phyloP scores from a whole-genome alignment of 2,113 vertebrate genomes.

The Cinclus mexicanus region DNA sequence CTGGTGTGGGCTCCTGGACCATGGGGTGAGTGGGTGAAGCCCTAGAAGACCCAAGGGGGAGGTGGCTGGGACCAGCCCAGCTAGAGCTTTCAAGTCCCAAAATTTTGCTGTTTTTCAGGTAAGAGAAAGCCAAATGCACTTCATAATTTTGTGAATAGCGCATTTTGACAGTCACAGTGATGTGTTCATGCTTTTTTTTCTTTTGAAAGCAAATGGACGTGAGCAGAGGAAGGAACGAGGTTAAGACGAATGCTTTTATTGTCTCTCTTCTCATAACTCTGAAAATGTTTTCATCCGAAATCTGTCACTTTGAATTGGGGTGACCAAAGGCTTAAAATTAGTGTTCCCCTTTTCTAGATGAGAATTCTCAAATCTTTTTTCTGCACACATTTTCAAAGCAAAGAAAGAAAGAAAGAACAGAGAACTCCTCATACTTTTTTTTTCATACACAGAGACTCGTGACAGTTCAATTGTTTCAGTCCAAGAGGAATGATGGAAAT shows the following conservation, averaged over 20 bases:
- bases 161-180: neutral
- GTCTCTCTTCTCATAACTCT: neutral
- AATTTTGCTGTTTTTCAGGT: neutral
- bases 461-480: neutral
- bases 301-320: neutral
- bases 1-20: neutral
- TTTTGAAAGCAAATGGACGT: neutral
- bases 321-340: neutral
- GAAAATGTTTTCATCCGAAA: neutral
- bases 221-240: neutral
- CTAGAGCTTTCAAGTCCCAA: neutral
- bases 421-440: neutral
- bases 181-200: no score
- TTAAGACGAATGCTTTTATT: neutral
- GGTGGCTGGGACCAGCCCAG: neutral
- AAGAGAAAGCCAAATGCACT: neutral
- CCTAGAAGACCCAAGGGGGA: rapidly evolving
- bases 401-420: neutral
- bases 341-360: neutral
- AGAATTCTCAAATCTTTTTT: neutral
- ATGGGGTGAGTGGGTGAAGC: rapidly evolving
- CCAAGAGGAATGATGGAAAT: neutral
- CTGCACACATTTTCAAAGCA: neutral
- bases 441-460: neutral
- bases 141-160: neutral